Base-by-base conservation (phyloP, 1,140 invertebrate genomes). In the Platyura marginata region DNA sequence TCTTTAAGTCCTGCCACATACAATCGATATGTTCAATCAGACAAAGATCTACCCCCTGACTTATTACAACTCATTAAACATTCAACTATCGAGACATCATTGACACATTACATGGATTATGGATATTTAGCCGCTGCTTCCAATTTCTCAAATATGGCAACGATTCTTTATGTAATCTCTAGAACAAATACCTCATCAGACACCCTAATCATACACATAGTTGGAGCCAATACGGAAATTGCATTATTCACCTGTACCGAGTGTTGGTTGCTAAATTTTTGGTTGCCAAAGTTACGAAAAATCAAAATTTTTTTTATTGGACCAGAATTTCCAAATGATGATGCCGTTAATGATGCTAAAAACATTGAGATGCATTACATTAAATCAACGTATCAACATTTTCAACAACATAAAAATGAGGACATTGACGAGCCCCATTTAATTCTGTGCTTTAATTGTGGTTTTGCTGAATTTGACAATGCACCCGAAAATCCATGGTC, bases 371-470 rank as follows among this genome's bases (percentile, higher is more conserved):
- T 29, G 25, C 6, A 6, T 6, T 29, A 29, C 25, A 29, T 8
- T 8, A 29, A 29, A 29, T 8, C 13, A 13, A 29, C 6, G 13
- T 29, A 29, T 13, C 6, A 29, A 29, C 6, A 29, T 29, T 29
- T 29, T 6, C 25, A 29, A 29, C 25, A 13, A 29, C 25, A n/a
- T n/a, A n/a, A n/a, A n/a, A n/a, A n/a, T n/a, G n/a, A n/a, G n/a
- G n/a, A n/a, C 13, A 29, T 29, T 33, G 32, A 46, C 34, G 44
- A 48, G 22, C 55, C 58, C 15, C 46, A 56, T 48, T 23, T 56
- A 20, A 50, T 60, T n/a, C 49, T 53, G 8, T 49, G 51, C 15
- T 56, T 60, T 40, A 62, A 60, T 46, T 54, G 56, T 46, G 59
- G 57, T 15, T 49, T 61, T 37, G 51, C 53, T 46, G 56, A 59